Conservation (phyloP, 2,888 invertebrate species). For the Ametastegia equiseti region DNA sequence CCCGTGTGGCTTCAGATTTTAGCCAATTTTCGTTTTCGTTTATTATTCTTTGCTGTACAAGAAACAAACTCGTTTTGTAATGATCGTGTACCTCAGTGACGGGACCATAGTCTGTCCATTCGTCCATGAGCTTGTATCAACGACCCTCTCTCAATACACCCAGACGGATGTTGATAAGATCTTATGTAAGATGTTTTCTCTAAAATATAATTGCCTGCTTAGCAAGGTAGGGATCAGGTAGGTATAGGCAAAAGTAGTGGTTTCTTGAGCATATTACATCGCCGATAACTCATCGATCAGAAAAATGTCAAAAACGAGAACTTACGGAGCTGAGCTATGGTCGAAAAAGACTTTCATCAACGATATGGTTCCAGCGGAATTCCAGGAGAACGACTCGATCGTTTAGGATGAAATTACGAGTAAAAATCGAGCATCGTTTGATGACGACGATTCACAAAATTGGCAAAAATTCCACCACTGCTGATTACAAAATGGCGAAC, state of each 20-base stretch:
- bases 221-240: too few species aligned
- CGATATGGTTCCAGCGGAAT: too few species aligned
- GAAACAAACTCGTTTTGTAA: neutral
- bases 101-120: neutral
- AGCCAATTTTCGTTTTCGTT: neutral
- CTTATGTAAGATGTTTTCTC: neutral
- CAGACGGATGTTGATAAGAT: constrained; percentile 5
- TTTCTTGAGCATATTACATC: neutral
- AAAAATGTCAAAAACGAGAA: neutral
- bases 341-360: too few species aligned
- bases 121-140: constrained; percentile 9
- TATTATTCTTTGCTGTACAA: neutral
- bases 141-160: neutral
- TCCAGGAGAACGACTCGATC: too few species aligned
- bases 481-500: too few species aligned
- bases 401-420: too few species aligned
- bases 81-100: neutral
- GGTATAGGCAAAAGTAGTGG: neutral
- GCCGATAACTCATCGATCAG: neutral
- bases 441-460: too few species aligned
- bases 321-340: too few species aligned
- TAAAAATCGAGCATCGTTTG: too few species aligned
- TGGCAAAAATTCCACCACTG: too few species aligned
- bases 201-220: neutral
- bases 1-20: neutral